Evolutionary conservation across 2,888 invertebrate genomes (phyloP).

Genomic region (Lottia gigantea): DNA sequence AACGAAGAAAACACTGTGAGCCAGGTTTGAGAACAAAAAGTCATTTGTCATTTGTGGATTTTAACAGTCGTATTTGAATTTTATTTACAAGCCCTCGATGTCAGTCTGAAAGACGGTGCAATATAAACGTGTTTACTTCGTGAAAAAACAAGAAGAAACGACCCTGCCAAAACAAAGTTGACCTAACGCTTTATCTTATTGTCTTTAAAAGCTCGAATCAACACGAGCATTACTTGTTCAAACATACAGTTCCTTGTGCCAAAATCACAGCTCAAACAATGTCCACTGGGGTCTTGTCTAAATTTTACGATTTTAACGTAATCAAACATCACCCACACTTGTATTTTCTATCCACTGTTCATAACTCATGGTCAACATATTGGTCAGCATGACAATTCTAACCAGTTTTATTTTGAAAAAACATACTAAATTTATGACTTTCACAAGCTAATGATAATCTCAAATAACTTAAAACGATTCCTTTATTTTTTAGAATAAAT

Average conservation of each 20-base stretch:
- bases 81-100: background rate
- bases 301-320: background rate
- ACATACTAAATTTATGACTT: no score
- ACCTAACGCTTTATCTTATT: background rate
- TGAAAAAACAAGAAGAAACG: background rate
- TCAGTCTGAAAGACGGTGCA: background rate
- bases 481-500: no score
- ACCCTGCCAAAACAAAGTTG: conserved; percentile 1
- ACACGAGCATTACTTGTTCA: background rate
- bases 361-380: no score
- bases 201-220: background rate
- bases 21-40: background rate
- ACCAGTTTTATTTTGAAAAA: no score
- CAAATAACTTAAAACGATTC: no score
- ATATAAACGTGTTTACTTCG: background rate
- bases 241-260: conserved; percentile 1
- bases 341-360: no score
- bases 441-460: no score
- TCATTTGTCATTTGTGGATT: background rate
- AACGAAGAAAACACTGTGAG: background rate
- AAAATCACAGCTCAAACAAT: background rate
- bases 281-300: background rate
- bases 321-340: no score
- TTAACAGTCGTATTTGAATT: background rate
- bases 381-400: no score